Conservation (phyloP, 2,797 vertebrate species). For the Morelia viridis region DNA sequence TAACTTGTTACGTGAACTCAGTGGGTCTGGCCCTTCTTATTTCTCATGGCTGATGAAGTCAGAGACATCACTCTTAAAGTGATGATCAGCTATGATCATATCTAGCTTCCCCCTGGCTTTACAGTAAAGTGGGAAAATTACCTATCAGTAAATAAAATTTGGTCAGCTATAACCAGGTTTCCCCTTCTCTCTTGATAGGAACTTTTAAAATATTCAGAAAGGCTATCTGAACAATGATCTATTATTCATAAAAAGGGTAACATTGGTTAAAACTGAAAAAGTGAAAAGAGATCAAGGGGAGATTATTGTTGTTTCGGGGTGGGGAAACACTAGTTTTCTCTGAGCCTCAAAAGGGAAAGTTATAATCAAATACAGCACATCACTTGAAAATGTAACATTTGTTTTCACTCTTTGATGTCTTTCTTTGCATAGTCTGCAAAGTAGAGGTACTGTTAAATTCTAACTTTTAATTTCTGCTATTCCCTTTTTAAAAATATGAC, state of each 20-base stretch:
- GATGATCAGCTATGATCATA: not conserved
- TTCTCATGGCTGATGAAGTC: not conserved
- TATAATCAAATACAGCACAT: not conserved
- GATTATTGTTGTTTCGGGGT: not conserved
- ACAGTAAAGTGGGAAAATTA: not conserved
- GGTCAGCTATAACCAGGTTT: not conserved
- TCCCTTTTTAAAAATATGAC: rapidly evolving
- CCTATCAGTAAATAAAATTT: not conserved
- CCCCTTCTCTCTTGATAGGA: not conserved
- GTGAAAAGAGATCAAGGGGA: not conserved
- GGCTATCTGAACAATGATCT: not conserved
- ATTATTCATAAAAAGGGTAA: not conserved
- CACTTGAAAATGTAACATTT: not conserved
- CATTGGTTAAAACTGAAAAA: not conserved
- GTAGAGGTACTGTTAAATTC: slow-evolving; percentile 8
- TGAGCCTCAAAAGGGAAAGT: not conserved
- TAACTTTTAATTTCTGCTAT: not conserved
- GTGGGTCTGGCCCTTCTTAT: not conserved
- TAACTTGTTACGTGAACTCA: not conserved
- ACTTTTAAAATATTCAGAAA: not conserved
- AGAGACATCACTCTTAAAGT: not conserved
- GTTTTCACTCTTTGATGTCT: not conserved
- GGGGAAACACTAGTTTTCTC: not conserved
- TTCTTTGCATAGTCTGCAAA: slow-evolving; percentile 10
- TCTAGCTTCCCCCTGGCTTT: not conserved